Evolutionary conservation across 2,113 vertebrate genomes (phyloP).

Genomic region (Bufo gargarizans): DNA sequence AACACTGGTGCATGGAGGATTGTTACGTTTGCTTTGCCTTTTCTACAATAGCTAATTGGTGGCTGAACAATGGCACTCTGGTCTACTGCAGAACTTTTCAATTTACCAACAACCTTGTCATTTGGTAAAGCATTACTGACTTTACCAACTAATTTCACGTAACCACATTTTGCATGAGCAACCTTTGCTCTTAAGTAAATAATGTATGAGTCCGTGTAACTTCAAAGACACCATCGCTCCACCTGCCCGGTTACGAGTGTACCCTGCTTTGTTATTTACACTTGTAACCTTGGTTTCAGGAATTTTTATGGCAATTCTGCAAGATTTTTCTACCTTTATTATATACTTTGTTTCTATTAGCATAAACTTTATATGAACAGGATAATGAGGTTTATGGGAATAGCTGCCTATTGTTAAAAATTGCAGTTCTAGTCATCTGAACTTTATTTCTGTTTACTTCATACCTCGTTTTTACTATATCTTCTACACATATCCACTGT

Average conservation of each 20-base stretch:
- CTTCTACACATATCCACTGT: no score
- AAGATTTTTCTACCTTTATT: not conserved
- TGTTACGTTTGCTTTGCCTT: not conserved
- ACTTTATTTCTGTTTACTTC: no score
- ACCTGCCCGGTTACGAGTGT: not conserved
- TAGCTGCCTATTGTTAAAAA: not conserved
- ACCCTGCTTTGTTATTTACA: not conserved
- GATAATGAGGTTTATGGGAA: not conserved
- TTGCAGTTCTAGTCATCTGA: not conserved
- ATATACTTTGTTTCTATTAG: not conserved
- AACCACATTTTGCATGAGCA: conserved; percentile 20
- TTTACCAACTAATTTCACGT: not conserved
- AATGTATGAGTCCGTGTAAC: not conserved
- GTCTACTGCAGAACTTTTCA: not conserved
- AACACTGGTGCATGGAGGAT: not conserved
- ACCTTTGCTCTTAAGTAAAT: conserved; percentile 12
- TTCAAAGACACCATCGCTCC: not conserved
- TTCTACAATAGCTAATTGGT: no score
- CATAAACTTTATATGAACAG: not conserved
- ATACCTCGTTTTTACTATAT: no score
- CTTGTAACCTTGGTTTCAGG: not conserved
- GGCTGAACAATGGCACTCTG: not conserved
- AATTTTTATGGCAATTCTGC: not conserved
- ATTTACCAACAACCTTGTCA: not conserved
- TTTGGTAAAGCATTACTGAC: not conserved